Evolutionary conservation across 2,888 invertebrate species (phyloP), one percentile per base, ranked within the genome.

Genomic region (Ichneumoninae sp.): DNA sequence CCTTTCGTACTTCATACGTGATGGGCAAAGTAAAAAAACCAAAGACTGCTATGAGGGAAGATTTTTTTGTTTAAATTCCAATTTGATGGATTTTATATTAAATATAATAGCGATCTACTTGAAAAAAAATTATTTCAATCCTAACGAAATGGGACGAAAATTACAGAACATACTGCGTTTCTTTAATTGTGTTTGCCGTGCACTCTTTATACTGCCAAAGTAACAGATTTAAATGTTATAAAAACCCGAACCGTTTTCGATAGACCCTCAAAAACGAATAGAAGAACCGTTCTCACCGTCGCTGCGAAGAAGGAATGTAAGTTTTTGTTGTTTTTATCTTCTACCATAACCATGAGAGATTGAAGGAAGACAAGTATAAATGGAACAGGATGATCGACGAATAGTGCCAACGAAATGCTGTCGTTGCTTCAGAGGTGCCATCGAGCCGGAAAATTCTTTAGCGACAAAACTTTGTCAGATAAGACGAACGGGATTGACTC

Each of bases 381-480:
- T 54, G 44, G 60, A 50, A 50, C 19, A 60, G 50, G 40, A 57
- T 73, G 66, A 44, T 80, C 65, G 54, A 80, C 54, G 73, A 80
- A 68, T 54, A 52, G 52, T 19, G 66, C 13, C 47, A 33, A 57
- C 30, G 30, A 36, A 73, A 71, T 63, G 40, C 33, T 40, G 47
- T 26, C 52, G 3, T 44, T 22, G 13, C 78, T 57, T 22, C 33
- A 40, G n/a, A 36, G 33, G 22, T 3, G 3, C 16, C 65, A 63
- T 68, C 57, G 77, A 26, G 19, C 68, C 40, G n/a, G n/a, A 70
- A 75, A 75, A 77, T 74, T 77, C 74, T 68, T 33, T 22, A 33
- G 70, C 66, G 47, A 81, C 77, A 66, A 77, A 81, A 84, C 73
- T 84, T 81, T 75, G 10, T 66, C 16, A 60, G 77, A 81, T 74